Evolutionary conservation across 2,113 vertebrate genomes (phyloP), one percentile per base, ranked within the genome.

Genomic region (Sitta europaea): DNA sequence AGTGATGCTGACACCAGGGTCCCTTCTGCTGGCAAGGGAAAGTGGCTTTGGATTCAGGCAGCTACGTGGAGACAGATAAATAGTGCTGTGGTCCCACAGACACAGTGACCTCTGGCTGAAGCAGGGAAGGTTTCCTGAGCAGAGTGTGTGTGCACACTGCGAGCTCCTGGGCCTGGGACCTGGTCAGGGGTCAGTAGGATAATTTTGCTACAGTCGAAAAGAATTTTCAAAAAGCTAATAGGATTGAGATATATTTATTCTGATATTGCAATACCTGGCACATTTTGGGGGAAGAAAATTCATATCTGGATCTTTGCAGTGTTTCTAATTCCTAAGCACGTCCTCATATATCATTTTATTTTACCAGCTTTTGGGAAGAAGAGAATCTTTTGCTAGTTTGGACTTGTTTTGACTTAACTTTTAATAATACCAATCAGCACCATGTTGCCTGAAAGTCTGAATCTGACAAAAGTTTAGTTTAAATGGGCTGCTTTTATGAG

Each of bases 371-470:
- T 96, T 85, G 77, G 76, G 77, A 96, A 91, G 92, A 79, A 82
- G 88, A 85, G 66, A 85, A 59, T 70, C 67, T 96, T 96, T 92
- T 94, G 66, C 96, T 94, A 96, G 96, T 94, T 65, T 31, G 40
- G 70, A 87, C 96, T 95, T 96, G 95, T 90, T 94, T 95, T 85
- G 86, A 87, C 91, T 95, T 84, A 67, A 74, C 86, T 91, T 95
- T 96, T 94, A 94, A 77, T 96, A 94, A 76, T 89, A 92, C 93
- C 89, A 93, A 80, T 89, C 91, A 95, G 91, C 84, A 91, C 91
- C 50, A 31, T 76, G 94, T 91, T 96, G 96, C 95, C 95, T 94
- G 92, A 92, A 92, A 96, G 94, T 95, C 95, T 96, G 94, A 96
- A 94, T 94, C 86, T 81, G 70, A 95, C 86, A 94, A 85, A 96